These are phyloP conservation scores for Acanthisitta chloris DNA, from an alignment of 2,113 vertebrate genomes.

Conservation along the genomic window DNA sequence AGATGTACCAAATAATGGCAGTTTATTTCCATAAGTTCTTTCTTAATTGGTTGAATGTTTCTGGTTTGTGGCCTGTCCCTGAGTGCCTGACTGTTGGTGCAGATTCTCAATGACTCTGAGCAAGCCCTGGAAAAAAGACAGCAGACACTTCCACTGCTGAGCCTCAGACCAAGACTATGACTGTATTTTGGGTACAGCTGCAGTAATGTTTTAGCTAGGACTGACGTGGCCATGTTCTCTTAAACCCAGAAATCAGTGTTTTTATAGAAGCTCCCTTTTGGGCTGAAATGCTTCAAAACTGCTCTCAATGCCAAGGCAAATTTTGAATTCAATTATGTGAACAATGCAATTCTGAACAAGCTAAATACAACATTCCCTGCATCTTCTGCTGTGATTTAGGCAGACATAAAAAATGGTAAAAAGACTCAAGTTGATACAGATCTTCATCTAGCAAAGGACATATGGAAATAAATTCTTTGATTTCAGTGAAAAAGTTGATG, in stretches of 20 bases:
- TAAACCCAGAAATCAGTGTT: background rate
- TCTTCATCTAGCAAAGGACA: background rate
- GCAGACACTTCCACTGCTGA: background rate
- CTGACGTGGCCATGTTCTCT: background rate
- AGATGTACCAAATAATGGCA: background rate
- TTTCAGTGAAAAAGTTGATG: background rate
- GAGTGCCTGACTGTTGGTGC: background rate
- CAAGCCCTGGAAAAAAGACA: background rate
- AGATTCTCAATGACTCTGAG: background rate
- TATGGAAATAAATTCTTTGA: background rate
- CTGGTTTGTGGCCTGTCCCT: background rate
- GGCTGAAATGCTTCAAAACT: background rate
- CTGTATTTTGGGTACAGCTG: background rate
- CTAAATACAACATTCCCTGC: background rate
- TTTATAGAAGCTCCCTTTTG: background rate
- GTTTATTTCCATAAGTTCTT: background rate
- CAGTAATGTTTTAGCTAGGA: background rate
- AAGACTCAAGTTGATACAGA: background rate
- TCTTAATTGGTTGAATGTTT: background rate
- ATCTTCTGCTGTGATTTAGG: background rate
- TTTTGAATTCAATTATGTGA: background rate
- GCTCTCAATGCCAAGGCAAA: background rate
- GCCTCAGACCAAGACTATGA: background rate
- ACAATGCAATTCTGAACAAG: background rate
- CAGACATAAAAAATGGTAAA: background rate